Evolutionary conservation across 1,140 invertebrate genomes (phyloP).

Genomic region (Drosophila sp.): DNA sequence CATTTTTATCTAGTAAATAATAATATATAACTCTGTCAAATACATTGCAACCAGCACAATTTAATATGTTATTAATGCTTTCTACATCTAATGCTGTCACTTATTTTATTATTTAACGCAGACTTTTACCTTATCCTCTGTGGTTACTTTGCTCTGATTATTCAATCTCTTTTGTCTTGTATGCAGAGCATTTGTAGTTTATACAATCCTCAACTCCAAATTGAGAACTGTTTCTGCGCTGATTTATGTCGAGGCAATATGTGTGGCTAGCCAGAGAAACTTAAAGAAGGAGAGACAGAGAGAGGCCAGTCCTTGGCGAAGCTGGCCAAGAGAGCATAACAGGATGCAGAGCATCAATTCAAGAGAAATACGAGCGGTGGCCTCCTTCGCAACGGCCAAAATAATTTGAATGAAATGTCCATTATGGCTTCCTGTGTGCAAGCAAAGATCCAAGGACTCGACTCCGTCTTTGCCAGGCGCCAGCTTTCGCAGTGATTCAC

Average conservation of each 20-base stretch:
- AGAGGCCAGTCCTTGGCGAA: constrained; percentile 5
- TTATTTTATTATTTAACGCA: no score
- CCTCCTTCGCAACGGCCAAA: constrained; percentile 57
- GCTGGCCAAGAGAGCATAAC: constrained; percentile 54
- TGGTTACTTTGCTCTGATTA: no score
- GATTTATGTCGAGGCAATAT: constrained; percentile 69
- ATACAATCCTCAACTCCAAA: constrained; percentile 1
- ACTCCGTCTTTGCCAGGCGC: constrained; percentile 56
- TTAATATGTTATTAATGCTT: no score
- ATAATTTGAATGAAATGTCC: constrained; percentile 84
- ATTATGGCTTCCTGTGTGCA: constrained; percentile 76
- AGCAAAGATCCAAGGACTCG: constrained; percentile 54
- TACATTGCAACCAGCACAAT: no score
- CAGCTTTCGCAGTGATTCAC: constrained; percentile 62
- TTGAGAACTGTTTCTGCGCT: constrained; percentile 20
- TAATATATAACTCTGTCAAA: no score
- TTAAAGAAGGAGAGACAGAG: constrained; percentile 1
- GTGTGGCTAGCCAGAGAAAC: constrained; percentile 29
- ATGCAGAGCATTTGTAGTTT: constrained; percentile 19
- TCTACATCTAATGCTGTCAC: no score
- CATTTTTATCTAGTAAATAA: no score
- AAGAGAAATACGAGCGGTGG: constrained; percentile 56
- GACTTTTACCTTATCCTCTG: no score
- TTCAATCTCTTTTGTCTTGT: background rate
- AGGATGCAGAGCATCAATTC: constrained; percentile 76